These are phyloP conservation scores for Neomicropteryx cornuta DNA, from an alignment of 1,140 invertebrate species.

Conservation along the genomic window DNA sequence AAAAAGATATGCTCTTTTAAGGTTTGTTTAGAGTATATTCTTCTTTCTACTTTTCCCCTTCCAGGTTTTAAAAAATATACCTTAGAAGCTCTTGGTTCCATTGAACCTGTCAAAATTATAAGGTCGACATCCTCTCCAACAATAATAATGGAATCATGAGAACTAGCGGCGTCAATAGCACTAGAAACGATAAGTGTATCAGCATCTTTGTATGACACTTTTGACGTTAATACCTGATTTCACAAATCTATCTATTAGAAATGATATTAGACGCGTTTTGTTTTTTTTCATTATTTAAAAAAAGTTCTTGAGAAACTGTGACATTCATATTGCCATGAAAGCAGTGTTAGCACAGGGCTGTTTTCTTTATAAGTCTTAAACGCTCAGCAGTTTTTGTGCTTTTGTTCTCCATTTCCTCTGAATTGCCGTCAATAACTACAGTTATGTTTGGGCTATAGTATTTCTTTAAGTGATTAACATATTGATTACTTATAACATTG, in stretches of 20 bases:
- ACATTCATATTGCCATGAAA: not conserved
- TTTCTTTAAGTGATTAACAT: no score
- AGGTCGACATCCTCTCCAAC: constrained; percentile 6
- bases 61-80: constrained; percentile 5
- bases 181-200: not conserved
- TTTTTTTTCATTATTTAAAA: constrained; percentile 4
- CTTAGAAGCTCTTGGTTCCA: not conserved
- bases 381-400: no score
- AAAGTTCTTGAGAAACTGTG: not conserved
- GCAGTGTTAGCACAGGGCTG: no score
- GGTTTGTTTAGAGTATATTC: not conserved
- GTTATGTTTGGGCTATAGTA: no score
- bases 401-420: no score
- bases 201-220: not conserved
- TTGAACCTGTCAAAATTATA: not conserved
- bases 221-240: not conserved
- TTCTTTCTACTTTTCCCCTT: not conserved
- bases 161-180: not conserved
- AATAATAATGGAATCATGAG: not conserved
- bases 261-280: constrained; percentile 2
- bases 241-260: not conserved
- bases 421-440: no score
- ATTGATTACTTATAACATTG: no score
- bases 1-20: constrained; percentile 2
- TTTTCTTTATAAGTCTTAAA: no score